These are phyloP conservation scores for Troides aeacus DNA, from an alignment of 2,888 invertebrate genomes.

Conservation along the genomic window DNA sequence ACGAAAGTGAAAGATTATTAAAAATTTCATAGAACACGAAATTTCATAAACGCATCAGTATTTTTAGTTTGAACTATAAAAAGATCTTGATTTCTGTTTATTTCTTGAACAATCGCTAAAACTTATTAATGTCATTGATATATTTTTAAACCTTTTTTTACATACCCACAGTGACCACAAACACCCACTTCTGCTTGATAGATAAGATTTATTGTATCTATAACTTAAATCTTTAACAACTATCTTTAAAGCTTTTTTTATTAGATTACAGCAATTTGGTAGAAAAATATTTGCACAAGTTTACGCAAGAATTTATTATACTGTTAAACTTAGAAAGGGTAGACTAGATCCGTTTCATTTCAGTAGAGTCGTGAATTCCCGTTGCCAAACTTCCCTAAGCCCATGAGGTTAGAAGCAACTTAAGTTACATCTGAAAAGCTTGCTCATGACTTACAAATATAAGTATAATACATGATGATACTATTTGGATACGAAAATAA, in stretches of 20 bases:
- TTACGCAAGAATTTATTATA: neutral
- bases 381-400: neutral
- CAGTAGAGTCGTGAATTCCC: neutral
- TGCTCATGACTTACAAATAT: neutral
- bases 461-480: neutral
- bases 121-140: neutral
- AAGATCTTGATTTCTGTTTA: neutral
- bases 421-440: neutral
- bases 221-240: too few relatives aligned
- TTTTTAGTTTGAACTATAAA: neutral
- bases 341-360: neutral
- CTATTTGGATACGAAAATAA: neutral
- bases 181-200: too few relatives aligned
- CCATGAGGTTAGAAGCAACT: neutral
- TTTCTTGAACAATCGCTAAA: neutral
- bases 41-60: neutral
- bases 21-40: neutral
- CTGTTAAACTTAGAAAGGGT: constrained; percentile 2
- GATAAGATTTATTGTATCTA: too few relatives aligned
- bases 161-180: too few relatives aligned
- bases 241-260: too few relatives aligned
- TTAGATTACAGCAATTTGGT: too few relatives aligned
- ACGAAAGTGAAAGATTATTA: neutral
- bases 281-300: neutral
- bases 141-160: too few relatives aligned